Evolutionary conservation across 2,113 vertebrate genomes (phyloP).

Genomic region (Lontra canadensis): DNA sequence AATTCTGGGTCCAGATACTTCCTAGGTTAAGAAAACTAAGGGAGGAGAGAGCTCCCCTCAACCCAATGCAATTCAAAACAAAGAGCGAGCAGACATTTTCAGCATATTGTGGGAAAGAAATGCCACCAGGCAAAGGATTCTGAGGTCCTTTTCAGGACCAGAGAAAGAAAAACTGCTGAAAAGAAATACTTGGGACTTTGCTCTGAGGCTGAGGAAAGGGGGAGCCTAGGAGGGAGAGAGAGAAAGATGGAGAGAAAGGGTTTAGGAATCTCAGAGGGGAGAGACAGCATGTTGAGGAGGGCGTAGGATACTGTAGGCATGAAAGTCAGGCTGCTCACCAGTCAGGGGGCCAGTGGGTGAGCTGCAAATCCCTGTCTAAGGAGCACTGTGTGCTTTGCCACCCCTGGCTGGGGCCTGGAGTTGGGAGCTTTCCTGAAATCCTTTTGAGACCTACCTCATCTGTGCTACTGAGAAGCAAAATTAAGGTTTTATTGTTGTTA

Average conservation of each 20-base stretch:
- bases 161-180: neutral
- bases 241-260: neutral
- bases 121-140: neutral
- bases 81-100: neutral
- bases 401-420: too few relatives aligned
- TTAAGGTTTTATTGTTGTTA: neutral
- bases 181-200: neutral
- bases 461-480: neutral
- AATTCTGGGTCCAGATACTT: neutral
- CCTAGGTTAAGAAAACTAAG: neutral
- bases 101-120: neutral
- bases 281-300: neutral
- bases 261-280: neutral
- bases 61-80: neutral
- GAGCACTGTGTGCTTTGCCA: neutral
- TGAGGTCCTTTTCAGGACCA: neutral
- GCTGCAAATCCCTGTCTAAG: neutral
- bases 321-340: neutral
- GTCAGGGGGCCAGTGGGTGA: fast-evolving
- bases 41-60: neutral
- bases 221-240: fast-evolving
- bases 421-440: neutral
- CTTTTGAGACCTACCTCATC: neutral
- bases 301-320: too few relatives aligned
- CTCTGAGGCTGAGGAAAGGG: neutral